Conservation (phyloP, 2,113 vertebrate genomes). For the Telmatochromis sp. region DNA sequence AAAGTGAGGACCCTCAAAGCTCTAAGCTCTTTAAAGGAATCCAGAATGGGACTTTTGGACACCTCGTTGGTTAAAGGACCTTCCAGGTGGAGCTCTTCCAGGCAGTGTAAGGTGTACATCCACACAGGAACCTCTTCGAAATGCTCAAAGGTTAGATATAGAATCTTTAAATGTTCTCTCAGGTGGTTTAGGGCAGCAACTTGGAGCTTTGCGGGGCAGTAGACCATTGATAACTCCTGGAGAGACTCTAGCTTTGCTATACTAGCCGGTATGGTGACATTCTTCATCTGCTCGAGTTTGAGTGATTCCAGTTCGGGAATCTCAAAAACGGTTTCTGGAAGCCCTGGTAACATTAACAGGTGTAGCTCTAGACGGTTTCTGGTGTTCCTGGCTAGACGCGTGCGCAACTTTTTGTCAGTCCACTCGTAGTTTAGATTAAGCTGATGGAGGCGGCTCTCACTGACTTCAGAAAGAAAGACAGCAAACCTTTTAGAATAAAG, state of each 20-base stretch:
- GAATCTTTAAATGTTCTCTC: constrained; percentile 74
- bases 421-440: constrained; percentile 87
- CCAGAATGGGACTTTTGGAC: constrained; percentile 66
- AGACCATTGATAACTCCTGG: constrained; percentile 77
- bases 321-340: constrained; percentile 83
- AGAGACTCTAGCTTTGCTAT: constrained; percentile 74
- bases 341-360: constrained; percentile 77
- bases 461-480: constrained; percentile 87
- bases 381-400: constrained; percentile 70
- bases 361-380: constrained; percentile 75
- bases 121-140: constrained; percentile 78
- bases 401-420: constrained; percentile 77
- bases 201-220: constrained; percentile 76
- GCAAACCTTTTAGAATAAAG: constrained; percentile 86
- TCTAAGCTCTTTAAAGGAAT: constrained; percentile 77
- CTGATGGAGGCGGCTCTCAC: constrained; percentile 81
- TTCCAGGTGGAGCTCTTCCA: constrained; percentile 81
- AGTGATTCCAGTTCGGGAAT: constrained; percentile 78
- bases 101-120: constrained; percentile 74
- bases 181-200: constrained; percentile 74
- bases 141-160: constrained; percentile 73
- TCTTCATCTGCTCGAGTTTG: constrained; percentile 79
- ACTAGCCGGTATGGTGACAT: constrained; percentile 70
- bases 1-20: constrained; percentile 76
- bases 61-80: constrained; percentile 74